A percentile compares a stretch with the other conserved stretches of the same genome.
These are phyloP conservation scores for Stegodyphus mimosarum DNA, from an alignment of 1,140 invertebrate genomes.

Conservation along the genomic window DNA sequence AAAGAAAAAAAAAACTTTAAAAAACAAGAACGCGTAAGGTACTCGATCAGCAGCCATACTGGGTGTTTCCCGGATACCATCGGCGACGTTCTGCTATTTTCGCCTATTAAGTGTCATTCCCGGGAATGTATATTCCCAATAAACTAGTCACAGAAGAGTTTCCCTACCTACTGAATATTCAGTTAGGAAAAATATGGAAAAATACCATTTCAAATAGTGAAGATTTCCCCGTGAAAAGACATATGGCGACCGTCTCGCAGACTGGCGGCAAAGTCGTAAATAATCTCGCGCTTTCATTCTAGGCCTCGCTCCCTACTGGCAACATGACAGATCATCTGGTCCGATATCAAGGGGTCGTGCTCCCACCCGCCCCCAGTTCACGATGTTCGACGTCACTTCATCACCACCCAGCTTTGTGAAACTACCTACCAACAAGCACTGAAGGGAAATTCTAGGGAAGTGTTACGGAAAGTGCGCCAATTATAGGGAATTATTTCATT, in stretches of 20 bases:
- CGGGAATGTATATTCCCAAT: background rate
- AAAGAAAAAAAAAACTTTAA: constrained; percentile 8
- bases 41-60: background rate
- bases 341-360: constrained; percentile 41
- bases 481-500: no score
- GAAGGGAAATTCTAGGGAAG: no score
- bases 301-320: constrained; percentile 1
- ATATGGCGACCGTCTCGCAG: constrained; percentile 31
- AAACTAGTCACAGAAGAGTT: background rate
- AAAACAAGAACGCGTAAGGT: no score
- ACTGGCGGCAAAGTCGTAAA: constrained; percentile 32
- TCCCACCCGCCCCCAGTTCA: constrained; percentile 25
- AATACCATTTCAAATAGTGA: background rate
- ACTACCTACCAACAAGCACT: no score
- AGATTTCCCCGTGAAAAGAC: constrained; percentile 14
- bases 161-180: constrained; percentile 18
- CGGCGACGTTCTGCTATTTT: constrained; percentile 1
- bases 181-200: constrained; percentile 20
- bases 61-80: constrained; percentile 41
- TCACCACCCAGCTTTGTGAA: constrained; percentile 30
- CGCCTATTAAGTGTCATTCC: background rate
- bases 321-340: constrained; percentile 52
- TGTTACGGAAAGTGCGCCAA: no score
- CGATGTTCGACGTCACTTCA: constrained; percentile 21
- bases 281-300: constrained; percentile 21